Base-by-base conservation (phyloP, 2,113 vertebrate genomes). In the Ciconia maguari region DNA sequence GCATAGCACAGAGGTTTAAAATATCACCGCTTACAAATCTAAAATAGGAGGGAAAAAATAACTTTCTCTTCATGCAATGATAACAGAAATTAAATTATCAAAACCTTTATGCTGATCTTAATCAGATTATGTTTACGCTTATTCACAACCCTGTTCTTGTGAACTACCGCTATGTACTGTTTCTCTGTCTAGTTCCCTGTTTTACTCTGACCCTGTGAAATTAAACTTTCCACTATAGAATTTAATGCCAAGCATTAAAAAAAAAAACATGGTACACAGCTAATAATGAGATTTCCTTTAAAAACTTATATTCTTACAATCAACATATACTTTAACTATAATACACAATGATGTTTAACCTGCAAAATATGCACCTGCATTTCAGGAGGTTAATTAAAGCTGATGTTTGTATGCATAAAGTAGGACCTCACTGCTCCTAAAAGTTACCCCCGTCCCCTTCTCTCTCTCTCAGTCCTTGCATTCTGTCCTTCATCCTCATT, bases 81-180 rank as follows among this genome's bases (percentile, higher is more conserved):
- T 49, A 78, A 41, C 22, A 82, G 42, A 69, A 94, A 82, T 77
- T 29, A 66, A 83, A 15, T 41, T 30, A 24, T 24, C 30, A 41
- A 61, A 84, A 55, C n/a, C 27, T 83, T 25, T 44, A 49, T 2
- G 6, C 25, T 18, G 22, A 68, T 42, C 9, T 20, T 52, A 79
- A 38, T 4, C 12, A 29, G 21, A 16, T 62, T 71, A 60, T 61
- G 90, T 87, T 80, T 55, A 62, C 9, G 44, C 8, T 66, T 80
- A 51, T 6, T 83, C 38, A 64, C 1, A 0, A n/a, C 7, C 70
- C 22, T 4, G 8, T 16, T 58, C 48, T 22, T 72, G n/a, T 41
- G 14, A 44, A 29, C 30, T 49, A n/a, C 8, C 13, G 1, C 20
- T 76, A 32, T 6, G 11, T 57, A 38, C 10, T 46, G 2, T 70